Conservation (phyloP, 2,888 invertebrate genomes). For the Sphecodes monilicornis region DNA sequence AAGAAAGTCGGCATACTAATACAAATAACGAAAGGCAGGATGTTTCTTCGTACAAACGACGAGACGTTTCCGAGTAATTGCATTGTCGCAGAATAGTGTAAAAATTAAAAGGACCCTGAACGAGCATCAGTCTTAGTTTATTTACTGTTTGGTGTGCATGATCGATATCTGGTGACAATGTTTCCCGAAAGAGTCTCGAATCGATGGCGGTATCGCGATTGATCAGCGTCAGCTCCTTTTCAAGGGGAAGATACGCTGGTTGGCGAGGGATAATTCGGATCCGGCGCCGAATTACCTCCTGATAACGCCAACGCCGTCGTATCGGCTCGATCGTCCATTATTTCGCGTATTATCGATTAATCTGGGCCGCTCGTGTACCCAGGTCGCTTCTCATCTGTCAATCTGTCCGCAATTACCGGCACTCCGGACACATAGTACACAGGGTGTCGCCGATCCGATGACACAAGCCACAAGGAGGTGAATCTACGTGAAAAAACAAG, state of each 20-base stretch:
- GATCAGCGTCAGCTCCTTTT: constrained; percentile 27
- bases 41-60: not conserved
- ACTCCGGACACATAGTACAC: not conserved
- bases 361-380: not conserved
- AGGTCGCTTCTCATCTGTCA: constrained; percentile 5
- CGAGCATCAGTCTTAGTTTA: not conserved
- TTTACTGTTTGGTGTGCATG: not conserved
- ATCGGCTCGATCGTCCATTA: not conserved
- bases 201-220: constrained; percentile 28
- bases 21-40: not conserved
- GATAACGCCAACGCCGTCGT: constrained; percentile 15
- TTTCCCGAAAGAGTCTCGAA: not conserved
- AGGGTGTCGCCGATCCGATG: not conserved
- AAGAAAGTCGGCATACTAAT: not conserved
- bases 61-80: not conserved
- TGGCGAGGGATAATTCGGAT: constrained; percentile 19
- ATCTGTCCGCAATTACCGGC: constrained; percentile 18
- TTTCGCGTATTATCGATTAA: constrained; percentile 21
- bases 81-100: not conserved
- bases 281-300: constrained; percentile 24
- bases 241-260: constrained; percentile 16
- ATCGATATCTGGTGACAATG: not conserved
- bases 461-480: not conserved
- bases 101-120: not conserved
- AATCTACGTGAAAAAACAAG: not conserved